phyloP scores from a whole-genome alignment of 2,113 vertebrate species.

The Collichthys lucidus region DNA sequence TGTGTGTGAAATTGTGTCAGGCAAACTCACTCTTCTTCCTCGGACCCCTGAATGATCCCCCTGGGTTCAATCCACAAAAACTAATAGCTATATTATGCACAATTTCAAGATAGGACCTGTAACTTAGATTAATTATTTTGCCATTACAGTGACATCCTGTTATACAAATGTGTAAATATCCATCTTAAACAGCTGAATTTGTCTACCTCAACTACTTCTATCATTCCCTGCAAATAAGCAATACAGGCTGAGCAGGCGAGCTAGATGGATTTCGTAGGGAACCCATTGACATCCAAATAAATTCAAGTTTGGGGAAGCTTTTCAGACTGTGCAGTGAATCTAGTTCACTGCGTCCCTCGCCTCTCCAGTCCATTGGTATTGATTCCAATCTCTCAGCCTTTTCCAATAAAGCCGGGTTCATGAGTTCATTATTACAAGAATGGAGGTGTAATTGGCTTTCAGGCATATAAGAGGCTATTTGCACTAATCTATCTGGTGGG shows the following conservation, averaged over 20 bases:
- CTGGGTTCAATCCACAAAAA: slow-evolving; percentile 77
- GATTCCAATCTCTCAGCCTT: slow-evolving; percentile 78
- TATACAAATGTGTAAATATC: slow-evolving; percentile 76
- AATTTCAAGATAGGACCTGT: slow-evolving; percentile 62
- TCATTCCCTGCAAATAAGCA: slow-evolving; percentile 53
- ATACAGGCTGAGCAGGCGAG: slow-evolving; percentile 30
- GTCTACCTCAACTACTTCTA: slow-evolving; percentile 58
- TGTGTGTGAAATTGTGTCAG: slow-evolving; percentile 40
- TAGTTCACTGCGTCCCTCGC: slow-evolving; percentile 42
- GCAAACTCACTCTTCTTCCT: slow-evolving; percentile 67
- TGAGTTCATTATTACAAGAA: slow-evolving; percentile 82
- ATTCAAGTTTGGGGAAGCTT: slow-evolving; percentile 75
- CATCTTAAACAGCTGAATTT: slow-evolving; percentile 69
- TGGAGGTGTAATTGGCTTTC: slow-evolving; percentile 80
- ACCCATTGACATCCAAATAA: slow-evolving; percentile 78
- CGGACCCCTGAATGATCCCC: slow-evolving; percentile 76
- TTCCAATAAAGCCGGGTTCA: slow-evolving; percentile 80
- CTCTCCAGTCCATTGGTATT: slow-evolving; percentile 72
- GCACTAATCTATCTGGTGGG: slow-evolving; percentile 74
- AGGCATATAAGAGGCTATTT: slow-evolving; percentile 74
- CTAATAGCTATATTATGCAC: slow-evolving; percentile 82
- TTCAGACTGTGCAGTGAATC: slow-evolving; percentile 66
- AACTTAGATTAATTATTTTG: slow-evolving; percentile 77
- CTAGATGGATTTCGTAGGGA: slow-evolving; percentile 59
- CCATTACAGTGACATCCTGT: slow-evolving; percentile 60